phyloP scores from a whole-genome alignment of 2,797 vertebrate genomes.

The Euphonia xanthogaster region DNA sequence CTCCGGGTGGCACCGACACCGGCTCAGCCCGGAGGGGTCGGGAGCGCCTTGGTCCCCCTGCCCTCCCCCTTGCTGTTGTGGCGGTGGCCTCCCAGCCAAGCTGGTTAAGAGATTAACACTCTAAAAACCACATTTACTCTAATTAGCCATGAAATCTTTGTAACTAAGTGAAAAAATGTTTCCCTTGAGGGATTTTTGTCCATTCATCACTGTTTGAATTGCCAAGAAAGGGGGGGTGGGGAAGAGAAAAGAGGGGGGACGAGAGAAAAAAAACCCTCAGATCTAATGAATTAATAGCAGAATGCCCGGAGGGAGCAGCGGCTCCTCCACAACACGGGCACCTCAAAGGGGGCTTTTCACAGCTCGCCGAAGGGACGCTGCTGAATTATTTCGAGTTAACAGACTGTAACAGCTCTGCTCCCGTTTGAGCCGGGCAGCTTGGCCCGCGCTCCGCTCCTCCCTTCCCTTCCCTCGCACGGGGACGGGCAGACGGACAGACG shows the following conservation, averaged over 20 bases:
- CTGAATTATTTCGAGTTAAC: slow-evolving; percentile 68
- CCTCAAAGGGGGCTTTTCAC: slow-evolving; percentile 44
- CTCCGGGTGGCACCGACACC: background rate
- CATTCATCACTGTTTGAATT: slow-evolving; percentile 75
- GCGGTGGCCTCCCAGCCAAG: slow-evolving; percentile 53
- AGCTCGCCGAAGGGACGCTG: background rate
- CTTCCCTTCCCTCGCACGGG: background rate
- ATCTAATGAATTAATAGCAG: slow-evolving; percentile 68
- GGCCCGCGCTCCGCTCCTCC: background rate
- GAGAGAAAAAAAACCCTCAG: background rate
- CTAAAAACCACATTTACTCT: slow-evolving; percentile 75
- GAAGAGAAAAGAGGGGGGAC: background rate
- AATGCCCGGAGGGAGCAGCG: slow-evolving; percentile 8
- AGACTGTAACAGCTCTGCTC: slow-evolving; percentile 64
- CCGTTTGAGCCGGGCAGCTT: background rate
- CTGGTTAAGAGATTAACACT: slow-evolving; percentile 76
- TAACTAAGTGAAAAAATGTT: slow-evolving; percentile 80
- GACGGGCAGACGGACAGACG: slow-evolving; percentile 65
- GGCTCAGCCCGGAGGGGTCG: background rate
- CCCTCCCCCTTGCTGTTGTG: slow-evolving; percentile 16
- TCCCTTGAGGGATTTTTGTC: slow-evolving; percentile 74
- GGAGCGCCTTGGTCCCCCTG: background rate
- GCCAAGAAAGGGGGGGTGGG: background rate
- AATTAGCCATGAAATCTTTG: slow-evolving; percentile 81
- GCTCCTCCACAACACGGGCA: slow-evolving; percentile 6